Evolutionary conservation across 2,797 vertebrate genomes (phyloP).

Genomic region (Cephalopachus bancanus): DNA sequence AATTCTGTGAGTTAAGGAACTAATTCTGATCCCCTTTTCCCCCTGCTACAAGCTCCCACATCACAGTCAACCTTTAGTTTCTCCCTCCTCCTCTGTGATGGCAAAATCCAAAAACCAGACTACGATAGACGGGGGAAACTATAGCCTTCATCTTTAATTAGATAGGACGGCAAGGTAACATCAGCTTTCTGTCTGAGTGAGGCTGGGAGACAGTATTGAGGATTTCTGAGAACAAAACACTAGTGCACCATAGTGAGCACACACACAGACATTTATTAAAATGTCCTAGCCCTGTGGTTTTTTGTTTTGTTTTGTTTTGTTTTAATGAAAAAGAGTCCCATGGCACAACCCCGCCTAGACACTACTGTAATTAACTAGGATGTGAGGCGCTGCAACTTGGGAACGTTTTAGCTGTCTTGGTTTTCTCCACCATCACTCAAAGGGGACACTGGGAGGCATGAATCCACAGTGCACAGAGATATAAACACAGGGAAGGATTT

Average conservation of each 20-base stretch:
- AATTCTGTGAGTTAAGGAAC: conserved; percentile 2
- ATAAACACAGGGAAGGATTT: conserved; percentile 50
- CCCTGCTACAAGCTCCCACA: not conserved
- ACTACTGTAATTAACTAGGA: conserved; percentile 83
- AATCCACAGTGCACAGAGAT: conserved; percentile 28
- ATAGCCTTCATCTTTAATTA: conserved; percentile 75
- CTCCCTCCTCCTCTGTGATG: not conserved
- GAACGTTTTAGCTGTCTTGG: conserved; percentile 37
- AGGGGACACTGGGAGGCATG: conserved; percentile 2
- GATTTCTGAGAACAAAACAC: conserved; percentile 42
- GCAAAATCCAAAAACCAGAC: conserved; percentile 65
- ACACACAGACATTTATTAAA: conserved; percentile 74
- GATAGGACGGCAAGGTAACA: conserved; percentile 66
- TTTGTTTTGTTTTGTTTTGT: conserved; percentile 72
- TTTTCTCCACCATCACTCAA: conserved; percentile 53
- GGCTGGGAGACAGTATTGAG: conserved; percentile 30
- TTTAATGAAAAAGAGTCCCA: conserved; percentile 85
- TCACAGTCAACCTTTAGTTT: conserved; percentile 8
- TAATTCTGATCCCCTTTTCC: not conserved
- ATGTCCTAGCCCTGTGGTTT: conserved; percentile 42
- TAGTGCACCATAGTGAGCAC: conserved; percentile 3
- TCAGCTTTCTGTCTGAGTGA: conserved; percentile 70
- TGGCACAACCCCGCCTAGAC: conserved; percentile 72
- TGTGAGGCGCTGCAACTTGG: conserved; percentile 56
- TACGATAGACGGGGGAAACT: conserved; percentile 63